phyloP scores from a whole-genome alignment of 2,888 invertebrate species.

The Volucella inflata region DNA sequence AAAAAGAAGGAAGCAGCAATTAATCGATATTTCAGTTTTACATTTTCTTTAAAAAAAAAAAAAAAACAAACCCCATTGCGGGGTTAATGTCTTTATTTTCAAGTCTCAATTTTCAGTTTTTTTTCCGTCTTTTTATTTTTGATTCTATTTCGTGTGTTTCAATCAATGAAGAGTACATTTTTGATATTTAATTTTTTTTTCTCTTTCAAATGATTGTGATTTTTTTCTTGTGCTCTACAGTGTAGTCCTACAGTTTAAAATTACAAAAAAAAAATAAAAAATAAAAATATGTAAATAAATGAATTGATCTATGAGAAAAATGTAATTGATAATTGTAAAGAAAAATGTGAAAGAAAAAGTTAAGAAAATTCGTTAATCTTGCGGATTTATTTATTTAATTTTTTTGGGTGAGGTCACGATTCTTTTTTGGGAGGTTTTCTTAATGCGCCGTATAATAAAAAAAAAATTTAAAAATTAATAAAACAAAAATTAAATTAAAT shows the following conservation, averaged over 20 bases:
- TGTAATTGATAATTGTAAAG: conserved; percentile 4
- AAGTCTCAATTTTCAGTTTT: too few species aligned
- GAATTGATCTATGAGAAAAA: not conserved
- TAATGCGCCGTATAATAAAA: conserved; percentile 14
- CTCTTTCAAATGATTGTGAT: too few species aligned
- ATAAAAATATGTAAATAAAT: not conserved
- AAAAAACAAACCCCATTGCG: too few species aligned
- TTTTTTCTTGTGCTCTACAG: too few species aligned
- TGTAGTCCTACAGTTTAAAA: too few species aligned
- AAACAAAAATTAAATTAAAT: not conserved
- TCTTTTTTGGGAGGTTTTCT: conserved; percentile 50
- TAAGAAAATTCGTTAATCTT: conserved; percentile 33
- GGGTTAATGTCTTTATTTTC: too few species aligned
- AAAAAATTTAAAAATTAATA: too few species aligned
- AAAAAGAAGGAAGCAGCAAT: conserved; percentile 35
- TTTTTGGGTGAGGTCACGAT: conserved; percentile 73
- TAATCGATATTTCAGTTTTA: conserved; percentile 59
- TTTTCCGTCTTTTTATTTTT: too few species aligned
- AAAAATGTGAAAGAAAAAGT: conserved; percentile 10
- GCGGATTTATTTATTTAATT: not conserved
- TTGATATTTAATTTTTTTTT: too few species aligned
- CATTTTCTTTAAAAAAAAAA: not conserved
- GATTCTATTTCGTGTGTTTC: too few species aligned
- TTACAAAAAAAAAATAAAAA: too few species aligned
- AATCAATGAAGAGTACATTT: too few species aligned